Percentiles rank a stretch among this genome's conserved stretches.
phyloP scores from a whole-genome alignment of 2,113 vertebrate species.

The Campylomormyrus numenius region DNA sequence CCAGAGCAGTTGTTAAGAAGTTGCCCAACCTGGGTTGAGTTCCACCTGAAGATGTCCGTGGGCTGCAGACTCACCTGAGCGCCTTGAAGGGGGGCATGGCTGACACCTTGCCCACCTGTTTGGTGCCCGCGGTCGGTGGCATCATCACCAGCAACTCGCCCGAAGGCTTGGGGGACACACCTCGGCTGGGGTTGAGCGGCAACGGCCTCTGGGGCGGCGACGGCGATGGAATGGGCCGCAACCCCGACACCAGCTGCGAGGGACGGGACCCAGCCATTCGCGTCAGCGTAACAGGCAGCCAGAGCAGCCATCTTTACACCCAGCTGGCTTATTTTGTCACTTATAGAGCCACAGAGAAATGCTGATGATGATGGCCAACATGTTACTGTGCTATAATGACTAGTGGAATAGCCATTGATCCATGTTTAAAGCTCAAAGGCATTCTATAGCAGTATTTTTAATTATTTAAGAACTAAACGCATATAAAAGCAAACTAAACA shows the following conservation, averaged over 20 bases:
- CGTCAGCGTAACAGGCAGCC: not conserved
- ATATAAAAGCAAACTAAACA: not conserved
- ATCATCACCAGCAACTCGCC: constrained; percentile 73
- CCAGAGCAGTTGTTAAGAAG: not conserved
- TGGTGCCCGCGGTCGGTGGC: constrained; percentile 56
- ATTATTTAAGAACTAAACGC: not conserved
- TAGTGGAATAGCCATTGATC: not conserved
- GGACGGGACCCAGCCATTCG: not conserved
- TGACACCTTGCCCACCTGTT: constrained; percentile 44
- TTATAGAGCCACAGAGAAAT: not conserved
- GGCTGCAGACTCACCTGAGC: constrained; percentile 53
- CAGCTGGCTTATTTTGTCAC: not conserved
- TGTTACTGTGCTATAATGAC: not conserved
- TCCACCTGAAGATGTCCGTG: not conserved
- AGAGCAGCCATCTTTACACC: not conserved
- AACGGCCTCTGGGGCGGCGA: constrained; percentile 66
- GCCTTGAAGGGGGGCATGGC: constrained; percentile 49
- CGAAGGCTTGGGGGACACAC: constrained; percentile 43
- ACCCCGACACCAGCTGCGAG: constrained; percentile 42
- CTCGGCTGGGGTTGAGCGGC: constrained; percentile 61
- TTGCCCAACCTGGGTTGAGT: not conserved
- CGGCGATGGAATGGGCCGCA: constrained; percentile 43
- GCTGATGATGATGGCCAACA: not conserved
- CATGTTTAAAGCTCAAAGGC: not conserved
- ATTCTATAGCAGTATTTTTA: not conserved